Percentiles rank a stretch among this genome's conserved stretches.
Conservation (phyloP, 2,113 vertebrate species). For the Lepus timidus region DNA sequence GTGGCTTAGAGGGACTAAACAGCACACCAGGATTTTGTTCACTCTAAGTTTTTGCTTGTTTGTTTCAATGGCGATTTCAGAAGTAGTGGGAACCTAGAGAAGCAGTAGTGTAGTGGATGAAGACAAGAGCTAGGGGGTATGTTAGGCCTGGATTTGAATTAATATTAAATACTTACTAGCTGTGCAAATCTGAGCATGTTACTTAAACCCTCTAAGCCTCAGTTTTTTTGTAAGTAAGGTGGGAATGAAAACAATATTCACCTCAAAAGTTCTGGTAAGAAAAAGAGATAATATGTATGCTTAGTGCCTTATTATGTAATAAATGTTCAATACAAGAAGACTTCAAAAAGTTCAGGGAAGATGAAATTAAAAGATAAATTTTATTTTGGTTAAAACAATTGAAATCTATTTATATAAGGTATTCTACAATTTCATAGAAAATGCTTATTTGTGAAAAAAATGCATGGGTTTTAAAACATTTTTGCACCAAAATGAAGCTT, state of each 20-base stretch:
- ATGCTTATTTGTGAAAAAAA: no score
- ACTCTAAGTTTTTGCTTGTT: not conserved
- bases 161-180: not conserved
- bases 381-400: no score
- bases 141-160: not conserved
- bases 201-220: not conserved
- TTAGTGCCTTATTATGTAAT: not conserved
- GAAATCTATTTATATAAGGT: no score
- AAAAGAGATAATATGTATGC: not conserved
- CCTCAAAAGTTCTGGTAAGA: not conserved
- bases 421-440: no score
- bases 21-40: not conserved
- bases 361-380: no score
- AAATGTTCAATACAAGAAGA: not conserved
- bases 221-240: not conserved
- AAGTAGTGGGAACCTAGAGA: not conserved
- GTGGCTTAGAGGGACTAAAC: no score
- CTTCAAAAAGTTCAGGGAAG: no score
- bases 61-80: not conserved
- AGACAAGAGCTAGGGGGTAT: not conserved
- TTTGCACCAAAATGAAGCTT: no score
- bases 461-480: no score
- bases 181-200: not conserved
- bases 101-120: not conserved
- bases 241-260: not conserved